A percentile compares a stretch with the other conserved stretches of the same genome.
phyloP scores from a whole-genome alignment of 2,113 vertebrate genomes.

The Sturnus vulgaris region DNA sequence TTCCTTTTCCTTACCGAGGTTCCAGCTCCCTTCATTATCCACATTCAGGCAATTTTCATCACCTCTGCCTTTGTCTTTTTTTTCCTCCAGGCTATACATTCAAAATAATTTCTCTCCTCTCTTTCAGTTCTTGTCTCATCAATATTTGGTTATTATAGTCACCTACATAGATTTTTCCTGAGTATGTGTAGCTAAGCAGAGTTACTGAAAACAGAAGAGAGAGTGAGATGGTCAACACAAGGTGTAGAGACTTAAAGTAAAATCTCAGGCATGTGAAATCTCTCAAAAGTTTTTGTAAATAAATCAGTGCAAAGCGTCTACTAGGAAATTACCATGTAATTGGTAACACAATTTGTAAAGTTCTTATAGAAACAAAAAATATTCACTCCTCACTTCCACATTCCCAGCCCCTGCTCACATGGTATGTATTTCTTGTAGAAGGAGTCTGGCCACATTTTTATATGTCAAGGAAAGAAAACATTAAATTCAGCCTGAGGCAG shows the following conservation, averaged over 20 bases:
- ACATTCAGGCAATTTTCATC: neutral
- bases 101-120: neutral
- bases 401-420: neutral
- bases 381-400: neutral
- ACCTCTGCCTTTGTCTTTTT: neutral
- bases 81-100: neutral
- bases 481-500: neutral
- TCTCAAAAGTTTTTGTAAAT: neutral
- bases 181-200: neutral
- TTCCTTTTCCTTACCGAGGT: neutral
- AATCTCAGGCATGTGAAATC: neutral
- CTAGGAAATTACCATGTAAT: neutral
- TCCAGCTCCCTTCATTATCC: neutral
- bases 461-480: neutral
- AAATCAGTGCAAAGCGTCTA: neutral
- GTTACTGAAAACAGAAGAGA: neutral
- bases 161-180: neutral
- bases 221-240: neutral
- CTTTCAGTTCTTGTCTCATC: neutral
- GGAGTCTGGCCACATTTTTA: neutral
- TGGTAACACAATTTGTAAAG: neutral
- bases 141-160: neutral
- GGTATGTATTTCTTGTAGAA: neutral
- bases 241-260: neutral
- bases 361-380: neutral